Conservation (phyloP, 2,888 invertebrate genomes). For the Brassicogethes aeneus region DNA sequence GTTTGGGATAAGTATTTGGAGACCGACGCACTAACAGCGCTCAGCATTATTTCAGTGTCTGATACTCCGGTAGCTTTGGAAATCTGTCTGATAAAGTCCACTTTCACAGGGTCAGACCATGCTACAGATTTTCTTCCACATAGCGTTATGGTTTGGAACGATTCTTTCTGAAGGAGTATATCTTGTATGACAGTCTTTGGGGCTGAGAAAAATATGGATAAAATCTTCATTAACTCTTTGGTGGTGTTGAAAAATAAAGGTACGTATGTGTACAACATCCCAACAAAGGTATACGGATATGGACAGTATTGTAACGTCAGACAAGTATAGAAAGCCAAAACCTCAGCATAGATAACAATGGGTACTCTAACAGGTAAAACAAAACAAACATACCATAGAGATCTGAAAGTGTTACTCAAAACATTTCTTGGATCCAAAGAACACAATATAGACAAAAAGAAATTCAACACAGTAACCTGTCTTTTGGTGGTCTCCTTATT, state of each 20-base stretch:
- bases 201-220: slow-evolving; percentile 40
- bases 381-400: slow-evolving; percentile 31
- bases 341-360: slow-evolving; percentile 37
- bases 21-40: slow-evolving; percentile 54
- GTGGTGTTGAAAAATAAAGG: slow-evolving; percentile 40
- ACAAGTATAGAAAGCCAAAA: slow-evolving; percentile 37
- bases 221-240: slow-evolving; percentile 39
- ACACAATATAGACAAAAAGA: slow-evolving; percentile 35
- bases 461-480: slow-evolving; percentile 24
- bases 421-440: slow-evolving; percentile 42
- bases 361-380: slow-evolving; percentile 34
- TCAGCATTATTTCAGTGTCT: slow-evolving; percentile 54
- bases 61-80: slow-evolving; percentile 52
- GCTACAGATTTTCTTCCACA: slow-evolving; percentile 65
- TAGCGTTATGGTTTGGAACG: slow-evolving; percentile 52
- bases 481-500: slow-evolving; percentile 31
- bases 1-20: slow-evolving; percentile 46
- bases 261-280: slow-evolving; percentile 37
- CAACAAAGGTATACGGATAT: slow-evolving; percentile 35
- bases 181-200: slow-evolving; percentile 50
- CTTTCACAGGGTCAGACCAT: slow-evolving; percentile 59
- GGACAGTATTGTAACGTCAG: slow-evolving; percentile 32
- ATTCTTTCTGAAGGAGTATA: slow-evolving; percentile 47
- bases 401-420: slow-evolving; percentile 29
- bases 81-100: slow-evolving; percentile 48